These are phyloP conservation scores for Helicoverpa zea DNA, from an alignment of 1,140 invertebrate genomes.

Conservation along the genomic window DNA sequence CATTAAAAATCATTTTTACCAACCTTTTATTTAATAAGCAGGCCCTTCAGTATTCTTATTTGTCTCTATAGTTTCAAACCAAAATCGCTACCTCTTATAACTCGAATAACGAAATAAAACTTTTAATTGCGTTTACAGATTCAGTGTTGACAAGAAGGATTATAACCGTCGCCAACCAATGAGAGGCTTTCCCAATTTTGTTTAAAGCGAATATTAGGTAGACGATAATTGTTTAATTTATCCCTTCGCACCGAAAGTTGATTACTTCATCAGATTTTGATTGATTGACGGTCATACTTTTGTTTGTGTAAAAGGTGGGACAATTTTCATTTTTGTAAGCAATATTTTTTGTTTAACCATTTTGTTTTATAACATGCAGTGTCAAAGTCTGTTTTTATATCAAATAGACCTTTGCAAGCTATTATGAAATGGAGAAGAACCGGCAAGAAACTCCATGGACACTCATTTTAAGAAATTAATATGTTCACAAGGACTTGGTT, in stretches of 20 bases:
- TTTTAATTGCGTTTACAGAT: constrained; percentile 33
- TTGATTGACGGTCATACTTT: background rate
- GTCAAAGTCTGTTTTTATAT: no score
- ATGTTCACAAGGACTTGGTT: no score
- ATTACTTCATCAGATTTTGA: no score
- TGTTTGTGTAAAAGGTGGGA: no score
- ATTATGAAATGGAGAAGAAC: no score
- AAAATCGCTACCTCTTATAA: background rate
- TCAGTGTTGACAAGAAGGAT: constrained; percentile 27
- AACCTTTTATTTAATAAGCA: background rate
- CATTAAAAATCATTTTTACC: background rate
- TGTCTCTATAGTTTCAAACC: background rate
- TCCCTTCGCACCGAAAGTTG: background rate
- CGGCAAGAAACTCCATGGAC: no score
- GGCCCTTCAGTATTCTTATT: no score
- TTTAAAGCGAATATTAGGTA: background rate
- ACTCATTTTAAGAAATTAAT: no score
- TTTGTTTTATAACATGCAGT: no score
- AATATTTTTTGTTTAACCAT: background rate
- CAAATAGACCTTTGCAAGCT: no score
- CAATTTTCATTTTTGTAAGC: no score
- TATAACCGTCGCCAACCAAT: constrained; percentile 14
- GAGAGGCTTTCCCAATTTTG: constrained; percentile 17
- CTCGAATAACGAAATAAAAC: background rate
- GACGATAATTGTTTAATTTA: background rate